Percentiles rank a stretch among this genome's conserved stretches.
These are phyloP conservation scores for Pogonophryne albipinna DNA, from an alignment of 2,797 vertebrate genomes.

Conservation along the genomic window DNA sequence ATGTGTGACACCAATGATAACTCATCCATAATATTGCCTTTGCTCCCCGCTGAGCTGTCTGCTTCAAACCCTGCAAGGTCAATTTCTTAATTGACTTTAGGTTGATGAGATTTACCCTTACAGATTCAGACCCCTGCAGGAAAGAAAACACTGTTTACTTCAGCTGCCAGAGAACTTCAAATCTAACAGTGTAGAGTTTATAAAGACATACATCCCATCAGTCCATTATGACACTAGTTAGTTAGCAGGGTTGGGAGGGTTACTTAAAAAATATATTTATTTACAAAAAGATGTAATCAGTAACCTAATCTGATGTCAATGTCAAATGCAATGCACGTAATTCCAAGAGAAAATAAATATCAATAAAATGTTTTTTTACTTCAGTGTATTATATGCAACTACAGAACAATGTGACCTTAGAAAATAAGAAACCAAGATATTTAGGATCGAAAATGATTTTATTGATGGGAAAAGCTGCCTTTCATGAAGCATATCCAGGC, in stretches of 20 bases:
- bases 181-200: not conserved
- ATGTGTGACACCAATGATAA: conserved; percentile 31
- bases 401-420: too few species aligned
- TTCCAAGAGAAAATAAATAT: too few species aligned
- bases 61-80: conserved; percentile 11
- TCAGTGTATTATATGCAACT: too few species aligned
- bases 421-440: too few species aligned
- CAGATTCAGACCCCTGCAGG: not conserved
- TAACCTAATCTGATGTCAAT: too few species aligned
- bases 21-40: conserved; percentile 33
- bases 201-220: not conserved
- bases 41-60: not conserved
- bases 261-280: too few species aligned
- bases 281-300: too few species aligned
- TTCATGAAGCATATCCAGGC: too few species aligned
- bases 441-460: too few species aligned
- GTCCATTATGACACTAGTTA: not conserved
- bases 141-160: not conserved
- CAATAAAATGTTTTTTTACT: too few species aligned
- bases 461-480: too few species aligned
- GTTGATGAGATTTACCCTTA: not conserved
- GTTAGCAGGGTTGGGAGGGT: not conserved
- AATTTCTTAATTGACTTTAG: conserved; percentile 14
- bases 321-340: too few species aligned
- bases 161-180: not conserved